Conservation (phyloP, 2,888 invertebrate genomes). For the Agrochola circellaris region DNA sequence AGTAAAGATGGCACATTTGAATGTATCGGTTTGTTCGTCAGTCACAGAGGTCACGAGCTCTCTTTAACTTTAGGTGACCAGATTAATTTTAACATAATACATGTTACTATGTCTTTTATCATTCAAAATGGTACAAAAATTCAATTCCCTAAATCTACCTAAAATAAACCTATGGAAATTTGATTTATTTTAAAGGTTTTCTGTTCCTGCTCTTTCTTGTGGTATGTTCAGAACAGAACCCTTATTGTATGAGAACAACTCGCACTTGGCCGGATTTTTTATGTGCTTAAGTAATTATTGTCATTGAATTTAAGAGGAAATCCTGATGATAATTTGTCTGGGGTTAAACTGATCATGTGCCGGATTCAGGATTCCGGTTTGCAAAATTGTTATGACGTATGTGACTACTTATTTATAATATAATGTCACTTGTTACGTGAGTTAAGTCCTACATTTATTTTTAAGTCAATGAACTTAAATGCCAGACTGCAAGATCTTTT, state of each 20-base stretch:
- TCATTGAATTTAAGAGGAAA: constrained; percentile 31
- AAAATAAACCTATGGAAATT: not conserved
- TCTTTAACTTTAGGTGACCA: not conserved
- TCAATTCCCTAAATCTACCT: not conserved
- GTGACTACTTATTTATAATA: constrained; percentile 2
- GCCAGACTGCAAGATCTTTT: not conserved
- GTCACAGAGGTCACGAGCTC: not conserved
- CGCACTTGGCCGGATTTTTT: not conserved
- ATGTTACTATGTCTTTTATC: not conserved
- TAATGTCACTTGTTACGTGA: constrained; percentile 12
- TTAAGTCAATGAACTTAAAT: not conserved
- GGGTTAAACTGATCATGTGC: constrained; percentile 7
- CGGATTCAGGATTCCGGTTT: constrained; percentile 26
- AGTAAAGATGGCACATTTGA: no score
- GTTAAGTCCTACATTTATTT: not conserved
- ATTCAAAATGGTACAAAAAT: not conserved
- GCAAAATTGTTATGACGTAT: not conserved
- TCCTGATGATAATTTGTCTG: constrained; percentile 14
- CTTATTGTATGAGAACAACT: not conserved
- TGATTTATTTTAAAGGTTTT: not conserved
- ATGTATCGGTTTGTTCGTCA: not conserved
- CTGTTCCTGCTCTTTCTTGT: not conserved
- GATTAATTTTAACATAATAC: not conserved
- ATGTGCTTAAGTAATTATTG: constrained; percentile 25
- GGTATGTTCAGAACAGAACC: not conserved